Evolutionary conservation across 2,113 vertebrate genomes (phyloP).

Genomic region (Megalops atlanticus): DNA sequence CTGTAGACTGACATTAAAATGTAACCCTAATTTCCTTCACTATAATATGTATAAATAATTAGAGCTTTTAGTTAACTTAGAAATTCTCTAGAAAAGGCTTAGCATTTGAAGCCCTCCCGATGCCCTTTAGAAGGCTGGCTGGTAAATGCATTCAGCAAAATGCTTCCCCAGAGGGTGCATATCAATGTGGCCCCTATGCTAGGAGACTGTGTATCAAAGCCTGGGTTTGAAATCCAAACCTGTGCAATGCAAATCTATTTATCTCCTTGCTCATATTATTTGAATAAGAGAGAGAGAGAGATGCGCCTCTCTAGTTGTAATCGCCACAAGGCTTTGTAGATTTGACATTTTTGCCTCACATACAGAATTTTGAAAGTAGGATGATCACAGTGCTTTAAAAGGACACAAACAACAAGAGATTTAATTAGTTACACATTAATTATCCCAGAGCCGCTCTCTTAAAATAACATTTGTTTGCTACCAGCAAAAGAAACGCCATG

Average conservation of each 20-base stretch:
- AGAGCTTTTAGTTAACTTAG: no score
- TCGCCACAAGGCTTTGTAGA: constrained; percentile 57
- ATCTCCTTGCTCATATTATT: constrained; percentile 44
- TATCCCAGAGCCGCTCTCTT: constrained; percentile 72
- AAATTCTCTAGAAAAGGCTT: no score
- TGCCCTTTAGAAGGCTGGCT: no score
- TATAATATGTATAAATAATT: no score
- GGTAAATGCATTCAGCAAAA: no score
- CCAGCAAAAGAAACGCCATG: constrained; percentile 69
- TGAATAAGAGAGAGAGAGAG: constrained; percentile 52
- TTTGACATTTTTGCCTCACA: constrained; percentile 74
- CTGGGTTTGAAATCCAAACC: background rate
- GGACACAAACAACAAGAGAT: constrained; percentile 77
- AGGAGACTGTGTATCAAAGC: constrained; percentile 4
- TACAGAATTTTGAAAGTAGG: constrained; percentile 66
- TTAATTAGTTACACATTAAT: constrained; percentile 80
- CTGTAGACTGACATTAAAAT: no score
- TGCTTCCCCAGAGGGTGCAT: no score
- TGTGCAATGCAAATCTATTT: constrained; percentile 59
- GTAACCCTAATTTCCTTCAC: no score
- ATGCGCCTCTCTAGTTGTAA: constrained; percentile 57
- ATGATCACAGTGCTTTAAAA: constrained; percentile 65
- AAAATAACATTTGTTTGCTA: constrained; percentile 81
- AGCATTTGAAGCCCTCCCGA: no score
- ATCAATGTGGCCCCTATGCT: no score